Conservation (phyloP, 1,140 invertebrate species). For the Nixonia krombeini region DNA sequence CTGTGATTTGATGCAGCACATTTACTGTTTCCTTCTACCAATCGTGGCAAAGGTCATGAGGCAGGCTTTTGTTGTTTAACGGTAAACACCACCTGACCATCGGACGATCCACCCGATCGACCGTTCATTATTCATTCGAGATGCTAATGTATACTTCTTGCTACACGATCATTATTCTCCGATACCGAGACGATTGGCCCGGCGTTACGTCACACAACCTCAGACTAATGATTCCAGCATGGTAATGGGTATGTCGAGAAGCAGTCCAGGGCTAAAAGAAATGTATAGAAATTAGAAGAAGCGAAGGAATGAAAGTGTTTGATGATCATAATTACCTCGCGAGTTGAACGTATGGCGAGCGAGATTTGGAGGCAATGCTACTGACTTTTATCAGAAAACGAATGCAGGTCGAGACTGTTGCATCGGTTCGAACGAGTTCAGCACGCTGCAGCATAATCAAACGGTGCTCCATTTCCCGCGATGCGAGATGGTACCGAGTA, state of each 20-base stretch:
- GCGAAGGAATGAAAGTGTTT: too few species aligned
- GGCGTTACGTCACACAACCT: constrained; percentile 67
- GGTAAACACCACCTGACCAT: constrained; percentile 50
- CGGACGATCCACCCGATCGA: constrained; percentile 46
- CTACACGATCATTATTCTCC: constrained; percentile 64
- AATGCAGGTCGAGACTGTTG: constrained; percentile 18
- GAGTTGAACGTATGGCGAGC: too few species aligned
- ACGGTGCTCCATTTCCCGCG: constrained; percentile 63
- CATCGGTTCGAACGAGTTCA: constrained; percentile 39
- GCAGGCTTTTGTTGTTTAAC: constrained; percentile 66
- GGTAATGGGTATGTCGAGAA: constrained; percentile 58
- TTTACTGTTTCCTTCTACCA: constrained; percentile 38
- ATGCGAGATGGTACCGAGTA: constrained; percentile 28
- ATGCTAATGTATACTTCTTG: constrained; percentile 64
- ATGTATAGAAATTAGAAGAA: constrained; percentile 53
- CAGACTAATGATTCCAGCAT: constrained; percentile 65
- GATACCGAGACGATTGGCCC: constrained; percentile 61
- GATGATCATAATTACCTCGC: too few species aligned
- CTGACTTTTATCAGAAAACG: constrained; percentile 7
- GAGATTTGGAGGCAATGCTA: too few species aligned
- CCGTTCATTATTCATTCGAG: constrained; percentile 51
- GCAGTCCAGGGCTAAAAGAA: constrained; percentile 57
- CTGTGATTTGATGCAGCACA: constrained; percentile 38
- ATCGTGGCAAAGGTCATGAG: constrained; percentile 59
- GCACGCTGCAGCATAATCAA: constrained; percentile 56